phyloP scores from a whole-genome alignment of 2,113 vertebrate species.

The Brevimyrus niger region DNA sequence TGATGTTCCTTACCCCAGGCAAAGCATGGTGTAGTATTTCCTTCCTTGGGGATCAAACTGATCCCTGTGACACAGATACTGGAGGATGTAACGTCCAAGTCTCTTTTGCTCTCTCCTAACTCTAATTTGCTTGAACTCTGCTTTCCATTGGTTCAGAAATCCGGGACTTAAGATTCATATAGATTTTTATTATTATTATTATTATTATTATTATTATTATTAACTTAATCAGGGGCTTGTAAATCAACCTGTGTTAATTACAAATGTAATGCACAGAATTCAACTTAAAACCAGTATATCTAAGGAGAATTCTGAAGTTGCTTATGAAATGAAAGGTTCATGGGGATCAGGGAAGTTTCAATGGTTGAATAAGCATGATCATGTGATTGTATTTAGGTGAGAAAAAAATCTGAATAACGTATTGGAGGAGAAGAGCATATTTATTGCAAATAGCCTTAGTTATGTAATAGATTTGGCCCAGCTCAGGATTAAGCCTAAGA shows the following conservation, averaged over 20 bases:
- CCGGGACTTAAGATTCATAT: neutral
- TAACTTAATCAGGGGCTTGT: neutral
- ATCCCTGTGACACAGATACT: neutral
- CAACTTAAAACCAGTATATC: neutral
- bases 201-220: too few relatives aligned
- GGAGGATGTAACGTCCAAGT: neutral
- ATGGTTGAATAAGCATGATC: neutral
- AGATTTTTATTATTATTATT: neutral
- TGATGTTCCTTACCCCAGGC: neutral
- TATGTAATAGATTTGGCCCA: neutral
- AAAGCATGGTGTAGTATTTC: neutral
- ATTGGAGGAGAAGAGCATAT: neutral
- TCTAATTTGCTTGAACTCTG: neutral
- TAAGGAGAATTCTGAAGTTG: neutral
- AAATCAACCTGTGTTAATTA: neutral
- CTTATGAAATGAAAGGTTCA: neutral
- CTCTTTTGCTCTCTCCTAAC: neutral
- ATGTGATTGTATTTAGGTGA: neutral
- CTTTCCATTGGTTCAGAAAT: neutral
- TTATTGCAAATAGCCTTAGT: neutral
- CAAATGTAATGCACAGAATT: neutral
- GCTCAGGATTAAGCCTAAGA: neutral
- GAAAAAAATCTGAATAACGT: neutral
- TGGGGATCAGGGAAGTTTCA: neutral
- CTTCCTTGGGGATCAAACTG: neutral